Evolutionary conservation across 1,140 invertebrate genomes (phyloP).

Genomic region (Solenopsis invicta): DNA sequence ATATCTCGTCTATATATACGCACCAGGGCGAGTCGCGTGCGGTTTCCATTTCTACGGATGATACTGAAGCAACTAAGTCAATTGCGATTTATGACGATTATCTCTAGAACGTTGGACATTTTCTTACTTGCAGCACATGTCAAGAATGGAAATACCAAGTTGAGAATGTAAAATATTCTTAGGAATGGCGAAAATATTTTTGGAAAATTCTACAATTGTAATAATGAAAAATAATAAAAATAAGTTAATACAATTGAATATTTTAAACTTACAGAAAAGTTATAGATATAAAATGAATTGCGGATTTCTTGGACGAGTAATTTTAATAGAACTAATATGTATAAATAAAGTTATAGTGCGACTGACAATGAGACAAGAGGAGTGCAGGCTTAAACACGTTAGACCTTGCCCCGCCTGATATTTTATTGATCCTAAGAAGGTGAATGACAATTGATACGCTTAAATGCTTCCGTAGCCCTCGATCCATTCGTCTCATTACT

Average conservation of each 20-base stretch:
- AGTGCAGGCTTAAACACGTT: conserved; percentile 44
- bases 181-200: background rate
- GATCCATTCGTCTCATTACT: conserved; percentile 47
- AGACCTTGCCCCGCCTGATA: conserved; percentile 78
- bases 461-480: conserved; percentile 77
- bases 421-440: conserved; percentile 82
- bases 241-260: background rate
- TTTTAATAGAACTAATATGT: conserved; percentile 8
- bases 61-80: background rate
- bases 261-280: background rate
- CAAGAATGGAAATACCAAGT: background rate
- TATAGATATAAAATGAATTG: background rate
- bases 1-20: conserved; percentile 38
- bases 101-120: background rate
- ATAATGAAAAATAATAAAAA: background rate
- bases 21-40: conserved; percentile 3
- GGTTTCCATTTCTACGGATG: conserved; percentile 25
- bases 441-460: conserved; percentile 71
- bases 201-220: conserved; percentile 2
- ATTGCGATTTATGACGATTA: background rate
- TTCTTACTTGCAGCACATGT: background rate
- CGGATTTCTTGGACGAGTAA: background rate
- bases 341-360: background rate
- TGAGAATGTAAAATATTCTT: background rate
- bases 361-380: conserved; percentile 8